phyloP scores from a whole-genome alignment of 2,797 vertebrate genomes.

The Prunella strophiata region DNA sequence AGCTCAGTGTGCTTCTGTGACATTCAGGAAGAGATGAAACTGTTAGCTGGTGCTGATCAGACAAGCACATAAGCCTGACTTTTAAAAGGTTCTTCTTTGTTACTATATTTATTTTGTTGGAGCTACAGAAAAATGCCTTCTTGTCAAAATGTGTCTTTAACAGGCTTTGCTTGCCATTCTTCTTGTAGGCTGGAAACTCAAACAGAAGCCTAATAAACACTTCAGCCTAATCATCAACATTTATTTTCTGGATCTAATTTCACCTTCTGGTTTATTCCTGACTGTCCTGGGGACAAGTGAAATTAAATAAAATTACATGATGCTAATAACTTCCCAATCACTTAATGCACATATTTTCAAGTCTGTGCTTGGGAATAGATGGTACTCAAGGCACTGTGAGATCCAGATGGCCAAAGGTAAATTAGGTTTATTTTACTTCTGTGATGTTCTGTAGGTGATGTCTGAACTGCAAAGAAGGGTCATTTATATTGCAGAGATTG shows the following conservation, averaged over 20 bases:
- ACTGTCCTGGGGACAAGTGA: not conserved
- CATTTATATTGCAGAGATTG: not conserved
- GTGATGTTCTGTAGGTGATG: fast-evolving
- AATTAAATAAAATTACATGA: not conserved
- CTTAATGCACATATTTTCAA: not conserved
- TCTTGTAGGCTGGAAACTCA: conserved; percentile 6
- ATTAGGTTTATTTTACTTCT: not conserved
- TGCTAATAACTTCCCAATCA: not conserved
- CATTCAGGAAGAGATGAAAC: conserved; percentile 38
- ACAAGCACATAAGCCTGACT: conserved; percentile 42
- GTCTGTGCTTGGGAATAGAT: not conserved
- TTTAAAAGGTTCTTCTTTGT: conserved; percentile 31
- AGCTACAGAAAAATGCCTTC: conserved; percentile 6
- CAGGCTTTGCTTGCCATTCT: conserved; percentile 21
- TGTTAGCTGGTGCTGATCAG: conserved; percentile 27
- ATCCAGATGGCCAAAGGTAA: not conserved
- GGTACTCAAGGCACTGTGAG: not conserved
- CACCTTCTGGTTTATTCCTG: not conserved
- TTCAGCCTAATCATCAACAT: conserved; percentile 3
- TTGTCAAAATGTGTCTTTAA: conserved; percentile 58
- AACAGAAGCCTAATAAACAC: conserved; percentile 31
- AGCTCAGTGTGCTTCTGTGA: conserved; percentile 5
- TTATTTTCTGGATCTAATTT: conserved; percentile 4
- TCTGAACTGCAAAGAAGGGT: not conserved
- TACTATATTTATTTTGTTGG: conserved; percentile 48